Evolutionary conservation across 2,888 invertebrate genomes (phyloP).

Genomic region (Sinopyrophorus schimmeli): DNA sequence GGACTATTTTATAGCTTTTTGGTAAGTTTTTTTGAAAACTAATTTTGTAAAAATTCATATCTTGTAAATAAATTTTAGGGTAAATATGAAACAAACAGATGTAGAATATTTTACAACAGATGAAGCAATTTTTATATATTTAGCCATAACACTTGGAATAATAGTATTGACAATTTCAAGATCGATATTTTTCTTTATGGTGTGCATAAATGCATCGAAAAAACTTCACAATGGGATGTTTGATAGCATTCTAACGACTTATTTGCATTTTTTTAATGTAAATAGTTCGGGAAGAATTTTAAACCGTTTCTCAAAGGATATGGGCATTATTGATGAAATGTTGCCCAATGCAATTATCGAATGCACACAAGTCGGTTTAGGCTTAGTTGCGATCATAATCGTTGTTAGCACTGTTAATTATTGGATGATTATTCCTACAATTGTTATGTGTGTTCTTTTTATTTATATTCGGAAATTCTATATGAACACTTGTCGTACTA

Average conservation of each 20-base stretch:
- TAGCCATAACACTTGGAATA: neutral
- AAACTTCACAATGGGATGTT: neutral
- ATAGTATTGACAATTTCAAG: neutral
- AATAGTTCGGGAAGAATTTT: conserved; percentile 1
- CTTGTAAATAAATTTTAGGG: neutral
- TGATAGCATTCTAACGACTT: neutral
- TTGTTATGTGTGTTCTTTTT: neutral
- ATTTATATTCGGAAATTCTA: conserved; percentile 72
- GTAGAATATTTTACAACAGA: neutral
- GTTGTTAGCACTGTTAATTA: neutral
- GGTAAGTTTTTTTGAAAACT: neutral
- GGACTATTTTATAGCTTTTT: neutral
- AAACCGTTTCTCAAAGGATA: too few relatives aligned
- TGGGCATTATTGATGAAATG: neutral
- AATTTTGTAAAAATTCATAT: neutral
- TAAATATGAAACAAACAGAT: neutral
- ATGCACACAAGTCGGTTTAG: too few relatives aligned
- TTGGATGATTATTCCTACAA: neutral
- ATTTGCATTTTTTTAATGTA: neutral
- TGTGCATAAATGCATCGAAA: neutral
- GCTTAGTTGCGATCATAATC: neutral
- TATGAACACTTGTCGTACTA: conserved; percentile 72
- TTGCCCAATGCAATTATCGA: neutral
- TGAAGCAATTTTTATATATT: too few relatives aligned
- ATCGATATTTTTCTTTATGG: neutral